These are phyloP conservation scores for Junonia oenone DNA, from an alignment of 2,888 invertebrate species.

Conservation along the genomic window DNA sequence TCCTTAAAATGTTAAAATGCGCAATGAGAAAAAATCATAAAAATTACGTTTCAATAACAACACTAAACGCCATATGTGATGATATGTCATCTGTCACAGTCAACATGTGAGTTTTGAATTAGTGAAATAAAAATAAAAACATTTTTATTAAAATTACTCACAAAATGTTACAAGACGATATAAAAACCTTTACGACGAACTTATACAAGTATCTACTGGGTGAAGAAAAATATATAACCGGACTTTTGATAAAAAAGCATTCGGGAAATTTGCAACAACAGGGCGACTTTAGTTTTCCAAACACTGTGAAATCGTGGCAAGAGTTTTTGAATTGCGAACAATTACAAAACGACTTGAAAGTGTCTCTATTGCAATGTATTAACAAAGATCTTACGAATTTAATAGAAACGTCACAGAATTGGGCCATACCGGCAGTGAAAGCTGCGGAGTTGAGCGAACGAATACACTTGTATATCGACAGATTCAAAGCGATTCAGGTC, in stretches of 20 bases:
- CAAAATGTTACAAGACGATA: constrained; percentile 34
- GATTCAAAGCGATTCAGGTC: constrained; percentile 45
- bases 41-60: too few species aligned
- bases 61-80: not conserved
- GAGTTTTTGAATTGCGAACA: constrained; percentile 37
- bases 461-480: constrained; percentile 75
- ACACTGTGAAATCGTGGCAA: constrained; percentile 79
- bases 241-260: constrained; percentile 77
- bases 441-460: constrained; percentile 60
- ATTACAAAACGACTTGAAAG: constrained; percentile 27
- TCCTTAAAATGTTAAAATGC: too few species aligned
- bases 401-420: constrained; percentile 58
- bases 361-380: constrained; percentile 45
- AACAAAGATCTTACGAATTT: constrained; percentile 52
- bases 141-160: not conserved
- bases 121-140: not conserved
- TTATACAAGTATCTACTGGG: constrained; percentile 45
- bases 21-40: too few species aligned
- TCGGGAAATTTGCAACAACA: constrained; percentile 70
- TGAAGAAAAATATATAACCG: constrained; percentile 33
- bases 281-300: constrained; percentile 84
- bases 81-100: not conserved
- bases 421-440: constrained; percentile 66
- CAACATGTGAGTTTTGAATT: constrained; percentile 4
- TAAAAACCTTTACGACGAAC: constrained; percentile 40